Base-by-base conservation (phyloP, 2,888 invertebrate species). In the Boloria euphrosyne region DNA sequence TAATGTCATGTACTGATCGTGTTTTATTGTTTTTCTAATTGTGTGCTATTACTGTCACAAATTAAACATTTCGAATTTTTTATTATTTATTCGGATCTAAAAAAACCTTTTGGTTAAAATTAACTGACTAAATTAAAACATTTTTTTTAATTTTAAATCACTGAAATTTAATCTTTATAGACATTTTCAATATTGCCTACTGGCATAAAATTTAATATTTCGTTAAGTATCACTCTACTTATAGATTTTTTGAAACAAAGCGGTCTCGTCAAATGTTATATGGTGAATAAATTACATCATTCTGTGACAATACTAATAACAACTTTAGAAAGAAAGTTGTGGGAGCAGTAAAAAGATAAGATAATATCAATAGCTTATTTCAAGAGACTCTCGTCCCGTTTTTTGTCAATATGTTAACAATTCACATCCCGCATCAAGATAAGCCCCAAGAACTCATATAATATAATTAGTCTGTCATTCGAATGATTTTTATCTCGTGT, bases 391-490 rank as follows among this genome's bases (percentile, higher is more conserved):
- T 66, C 18, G 64, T 54, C 62, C 66, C 55, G 65, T 72, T 72
- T n/a, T 72, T 73, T 69, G 66, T 72, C 67, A 70, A 71, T 73
- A 66, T 53, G 53, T 62, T 69, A 70, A 70, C 62, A 63, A 63
- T 69, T 72, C 64, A 58, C 71, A 67, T 69, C 69, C 62, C 62
- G 67, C 59, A 65, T 69, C 67, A 58, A 72, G 75, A 75, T 75
- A 74, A 73, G 67, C 55, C 49, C 16, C 46, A 55, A 68, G 64
- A 62, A 68, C 67, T 73, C 70, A 75, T 72, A 73, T 73, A 72
- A 74, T 75, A 74, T 79, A 82, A 85, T 85, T 83, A 85, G 80
- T 81, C 82, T 84, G 83, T 84, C 84, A 81, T 78, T 80, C 74
- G 74, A 74, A 76, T 74, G 62, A 58, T 61, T 73, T 63, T 70